A percentile compares a stretch with the other conserved stretches of the same genome.
Evolutionary conservation across 2,113 vertebrate genomes (phyloP).

Genomic region (Crotalus tigris): DNA sequence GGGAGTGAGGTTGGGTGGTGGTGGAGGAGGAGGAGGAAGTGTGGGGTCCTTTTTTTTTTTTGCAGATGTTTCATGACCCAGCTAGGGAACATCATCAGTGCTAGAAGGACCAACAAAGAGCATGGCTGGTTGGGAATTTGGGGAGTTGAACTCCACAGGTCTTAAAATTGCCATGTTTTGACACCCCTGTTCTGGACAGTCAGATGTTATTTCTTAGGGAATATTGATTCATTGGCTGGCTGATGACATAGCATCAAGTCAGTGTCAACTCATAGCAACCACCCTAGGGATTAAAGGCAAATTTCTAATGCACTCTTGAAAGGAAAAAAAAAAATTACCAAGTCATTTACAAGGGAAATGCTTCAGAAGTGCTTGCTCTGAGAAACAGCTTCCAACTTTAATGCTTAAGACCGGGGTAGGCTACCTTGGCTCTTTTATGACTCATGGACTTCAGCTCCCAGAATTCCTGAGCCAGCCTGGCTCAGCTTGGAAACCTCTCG

Average conservation of each 20-base stretch:
- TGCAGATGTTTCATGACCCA: too few relatives aligned
- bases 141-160: not conserved
- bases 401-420: too few relatives aligned
- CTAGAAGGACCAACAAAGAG: not conserved
- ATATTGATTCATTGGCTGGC: not conserved
- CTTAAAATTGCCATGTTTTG: not conserved
- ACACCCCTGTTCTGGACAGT: not conserved
- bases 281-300: not conserved
- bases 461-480: too few relatives aligned
- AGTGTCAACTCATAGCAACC: not conserved
- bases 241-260: not conserved
- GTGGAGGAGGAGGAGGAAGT: too few relatives aligned
- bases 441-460: too few relatives aligned
- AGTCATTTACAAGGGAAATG: not conserved
- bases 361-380: not conserved
- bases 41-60: too few relatives aligned
- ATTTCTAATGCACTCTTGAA: not conserved
- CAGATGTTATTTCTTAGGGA: not conserved
- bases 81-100: not conserved
- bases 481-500: too few relatives aligned
- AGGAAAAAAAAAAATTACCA: not conserved
- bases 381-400: not conserved
- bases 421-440: too few relatives aligned
- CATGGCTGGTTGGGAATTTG: not conserved
- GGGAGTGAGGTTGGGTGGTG: too few relatives aligned